Evolutionary conservation across 2,113 vertebrate genomes (phyloP).

Genomic region (Neoarius graeffei): DNA sequence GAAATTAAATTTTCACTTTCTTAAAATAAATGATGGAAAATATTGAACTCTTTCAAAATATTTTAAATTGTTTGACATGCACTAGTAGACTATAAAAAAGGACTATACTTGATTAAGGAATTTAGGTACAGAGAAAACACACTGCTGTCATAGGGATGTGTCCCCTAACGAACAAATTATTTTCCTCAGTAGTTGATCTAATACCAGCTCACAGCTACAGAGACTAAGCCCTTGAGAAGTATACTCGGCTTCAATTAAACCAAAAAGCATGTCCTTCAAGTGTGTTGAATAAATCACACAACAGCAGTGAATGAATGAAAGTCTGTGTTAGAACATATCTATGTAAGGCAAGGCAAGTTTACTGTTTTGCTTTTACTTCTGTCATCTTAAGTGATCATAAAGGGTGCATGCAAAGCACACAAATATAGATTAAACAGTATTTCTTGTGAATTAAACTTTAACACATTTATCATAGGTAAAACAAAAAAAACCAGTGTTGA

Average conservation of each 20-base stretch:
- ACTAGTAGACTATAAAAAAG: neutral
- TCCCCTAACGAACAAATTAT: neutral
- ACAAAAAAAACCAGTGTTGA: neutral
- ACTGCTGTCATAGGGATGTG: neutral
- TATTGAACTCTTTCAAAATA: too few species aligned
- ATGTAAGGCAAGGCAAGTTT: too few species aligned
- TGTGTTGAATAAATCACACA: constrained; percentile 9
- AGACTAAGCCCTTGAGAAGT: neutral
- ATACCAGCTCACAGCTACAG: neutral
- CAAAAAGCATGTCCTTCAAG: neutral
- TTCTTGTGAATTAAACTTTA: neutral
- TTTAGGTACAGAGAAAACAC: neutral
- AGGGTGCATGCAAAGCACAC: neutral
- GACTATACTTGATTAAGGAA: neutral
- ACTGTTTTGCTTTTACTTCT: too few species aligned
- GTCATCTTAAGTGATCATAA: neutral
- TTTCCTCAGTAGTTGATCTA: neutral
- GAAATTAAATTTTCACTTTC: too few species aligned
- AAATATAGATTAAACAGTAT: neutral
- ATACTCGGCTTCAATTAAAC: neutral
- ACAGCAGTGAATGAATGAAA: too few species aligned
- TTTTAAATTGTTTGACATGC: too few species aligned
- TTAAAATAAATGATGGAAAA: too few species aligned
- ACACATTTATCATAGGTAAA: neutral
- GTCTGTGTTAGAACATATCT: constrained; percentile 2